phyloP scores from a whole-genome alignment of 1,140 invertebrate species.

The Drosophila lini region DNA sequence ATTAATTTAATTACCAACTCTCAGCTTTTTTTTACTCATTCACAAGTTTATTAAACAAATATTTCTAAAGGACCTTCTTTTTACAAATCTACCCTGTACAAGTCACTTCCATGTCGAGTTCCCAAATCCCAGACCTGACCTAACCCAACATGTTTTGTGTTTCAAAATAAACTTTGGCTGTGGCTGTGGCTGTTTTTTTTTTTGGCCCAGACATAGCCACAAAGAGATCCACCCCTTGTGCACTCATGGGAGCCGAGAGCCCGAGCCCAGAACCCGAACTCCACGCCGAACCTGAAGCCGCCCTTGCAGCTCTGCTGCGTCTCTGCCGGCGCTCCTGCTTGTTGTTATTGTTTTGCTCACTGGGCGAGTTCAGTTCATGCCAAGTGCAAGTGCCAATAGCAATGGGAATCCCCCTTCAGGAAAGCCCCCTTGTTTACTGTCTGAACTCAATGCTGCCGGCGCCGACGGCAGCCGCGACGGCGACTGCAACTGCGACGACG shows the following conservation, averaged over 20 bases:
- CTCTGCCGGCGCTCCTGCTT: constrained; percentile 27
- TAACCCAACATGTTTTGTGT: constrained; percentile 33
- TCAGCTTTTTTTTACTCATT: background rate
- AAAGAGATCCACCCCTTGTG: constrained; percentile 32
- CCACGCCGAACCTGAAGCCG: constrained; percentile 45
- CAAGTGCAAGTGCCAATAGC: constrained; percentile 76
- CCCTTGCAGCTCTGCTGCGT: constrained; percentile 63
- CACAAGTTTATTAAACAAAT: background rate
- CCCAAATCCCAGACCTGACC: constrained; percentile 17
- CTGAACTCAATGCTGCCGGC: constrained; percentile 47
- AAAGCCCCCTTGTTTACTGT: constrained; percentile 64
- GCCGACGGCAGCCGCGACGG: constrained; percentile 26
- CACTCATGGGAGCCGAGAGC: constrained; percentile 13
- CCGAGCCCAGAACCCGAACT: constrained; percentile 5
- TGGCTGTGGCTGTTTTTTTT: background rate
- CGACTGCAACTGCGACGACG: constrained; percentile 21
- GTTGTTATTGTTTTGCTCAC: constrained; percentile 55
- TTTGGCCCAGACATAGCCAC: constrained; percentile 23
- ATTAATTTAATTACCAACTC: background rate
- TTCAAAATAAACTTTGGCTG: constrained; percentile 23
- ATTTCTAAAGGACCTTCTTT: background rate
- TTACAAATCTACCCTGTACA: background rate
- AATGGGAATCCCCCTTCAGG: constrained; percentile 19
- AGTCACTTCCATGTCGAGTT: background rate
- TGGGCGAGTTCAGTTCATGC: constrained; percentile 70